Evolutionary conservation across 2,113 vertebrate genomes (phyloP), one percentile per base, ranked within the genome.

Genomic region (Chloroceryle aenea): DNA sequence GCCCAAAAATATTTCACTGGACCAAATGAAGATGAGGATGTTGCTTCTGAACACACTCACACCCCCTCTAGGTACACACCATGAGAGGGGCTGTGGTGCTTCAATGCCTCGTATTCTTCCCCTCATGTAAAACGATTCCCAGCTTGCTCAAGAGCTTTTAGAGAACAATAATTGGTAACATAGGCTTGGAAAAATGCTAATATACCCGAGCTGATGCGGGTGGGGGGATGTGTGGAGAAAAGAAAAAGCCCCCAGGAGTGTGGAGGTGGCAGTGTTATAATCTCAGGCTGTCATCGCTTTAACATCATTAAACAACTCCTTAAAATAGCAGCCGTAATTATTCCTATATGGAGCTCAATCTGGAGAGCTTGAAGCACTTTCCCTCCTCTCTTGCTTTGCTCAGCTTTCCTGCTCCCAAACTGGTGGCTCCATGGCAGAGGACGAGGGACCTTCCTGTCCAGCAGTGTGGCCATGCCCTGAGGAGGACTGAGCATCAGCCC

Each of bases 261-360:
- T 20, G 91, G 93, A 96, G 96, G 95, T 94, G 95, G 96, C 82
- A 47, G 90, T 67, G 93, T 93, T 85, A 93, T 67, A 85, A 96
- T 96, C 91, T 95, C 89, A 85, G 94, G 67, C 91, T 96, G 89
- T 91, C 89, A 87, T 87, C 45, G 2, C 40, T 66, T 95, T 69
- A 91, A 96, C n/a, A 1, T 90, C 93, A 96, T 96, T 96, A 96
- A 96, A 93, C 91, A 91, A 91, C 85, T 15, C 10, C 94, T 83
- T n/a, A 83, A 90, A 95, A 93, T 96, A 96, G 87, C 81, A 91
- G 78, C 85, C 71, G 3, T 73, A 85, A 93, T 94, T 96, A 93
- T 94, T 94, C 89, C 93, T 93, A 25, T 55, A 62, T 9, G 64
- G 71, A 94, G 66, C 93, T 94, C 92, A 91, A 90, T 76, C 92